Base-by-base conservation (phyloP, 2,888 invertebrate species). In the Idaea biselata region DNA sequence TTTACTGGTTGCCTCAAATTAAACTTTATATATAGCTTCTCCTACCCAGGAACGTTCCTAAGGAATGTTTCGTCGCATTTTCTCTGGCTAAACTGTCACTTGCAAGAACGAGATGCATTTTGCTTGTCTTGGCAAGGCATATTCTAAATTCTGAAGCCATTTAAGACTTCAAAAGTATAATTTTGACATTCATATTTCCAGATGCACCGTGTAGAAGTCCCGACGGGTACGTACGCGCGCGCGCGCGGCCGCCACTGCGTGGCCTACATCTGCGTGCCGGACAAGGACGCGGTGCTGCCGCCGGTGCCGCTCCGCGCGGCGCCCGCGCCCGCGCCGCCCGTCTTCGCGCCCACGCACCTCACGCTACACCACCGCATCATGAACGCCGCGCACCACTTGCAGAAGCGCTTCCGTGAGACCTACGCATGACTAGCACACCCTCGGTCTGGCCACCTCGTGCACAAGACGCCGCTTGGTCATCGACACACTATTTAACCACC, bases 211-310 rank as follows among this genome's bases (percentile, higher is more conserved):
- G 96, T 96, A 8, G 94, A 96, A 16, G 93, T 96, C 4, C 96
- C 96, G 0, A 90, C 94, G 16, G 94, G 95, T 31, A 93, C 93
- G 67, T 93, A 93, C 76, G 91, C 94, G 2, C 93, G 94, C 63
- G 93, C 94, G 0, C 93, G 94, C 68, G 94, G 94, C 3, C 94
- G 96, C n/a, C 95, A 96, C 86, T 95, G 96, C 73, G 94, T 96
- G 68, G 96, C 95, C 32, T 96, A 95, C 89, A 96, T 96, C 90
- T 95, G 96, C 73, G 95, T 96, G 87, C 96, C 96, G 1, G 95
- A 96, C 88, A 86, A 89, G 71, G 90, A 91, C 67, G 93, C 93
- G 6, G 75, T 80, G 57, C 84, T 95, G 62, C 91, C 93, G 25
- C 86, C 93, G 14, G 80, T 94, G 64, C 92, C 93, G 3, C 84